Conservation (phyloP, 2,113 vertebrate genomes). For the Coptodon bakossiorum region DNA sequence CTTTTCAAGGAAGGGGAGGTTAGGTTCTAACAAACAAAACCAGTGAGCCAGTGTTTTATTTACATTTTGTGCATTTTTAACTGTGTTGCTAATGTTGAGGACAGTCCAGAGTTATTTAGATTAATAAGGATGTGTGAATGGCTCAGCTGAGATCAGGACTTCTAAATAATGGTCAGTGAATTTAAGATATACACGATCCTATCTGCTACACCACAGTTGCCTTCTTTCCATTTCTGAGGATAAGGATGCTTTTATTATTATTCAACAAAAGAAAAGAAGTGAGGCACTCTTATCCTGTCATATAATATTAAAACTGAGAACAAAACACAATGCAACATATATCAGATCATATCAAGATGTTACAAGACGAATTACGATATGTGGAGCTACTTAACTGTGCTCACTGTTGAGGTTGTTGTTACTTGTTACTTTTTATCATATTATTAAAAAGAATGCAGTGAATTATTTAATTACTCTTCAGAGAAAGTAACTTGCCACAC, state of each 20-base stretch:
- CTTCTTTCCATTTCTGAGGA: not conserved
- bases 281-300: rapidly evolving
- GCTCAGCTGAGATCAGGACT: not conserved
- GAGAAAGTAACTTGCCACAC: not conserved
- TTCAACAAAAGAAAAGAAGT: not conserved
- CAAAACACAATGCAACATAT: not conserved
- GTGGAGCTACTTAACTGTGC: not conserved
- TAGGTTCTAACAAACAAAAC: not conserved
- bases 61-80: not conserved
- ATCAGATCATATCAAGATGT: not conserved
- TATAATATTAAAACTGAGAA: not conserved
- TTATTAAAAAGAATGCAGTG: no score
- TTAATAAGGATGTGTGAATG: not conserved
- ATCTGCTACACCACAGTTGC: not conserved
- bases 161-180: not conserved
- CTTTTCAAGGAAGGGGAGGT: not conserved
- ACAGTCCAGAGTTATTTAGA: not conserved
- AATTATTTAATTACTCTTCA: not conserved
- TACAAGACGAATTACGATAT: not conserved
- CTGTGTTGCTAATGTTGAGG: not conserved
- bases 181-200: not conserved
- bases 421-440: not conserved
- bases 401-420: not conserved
- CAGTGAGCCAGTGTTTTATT: not conserved
- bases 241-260: not conserved